phyloP scores from a whole-genome alignment of 2,888 invertebrate genomes.

The Dexiosoma caninum region DNA sequence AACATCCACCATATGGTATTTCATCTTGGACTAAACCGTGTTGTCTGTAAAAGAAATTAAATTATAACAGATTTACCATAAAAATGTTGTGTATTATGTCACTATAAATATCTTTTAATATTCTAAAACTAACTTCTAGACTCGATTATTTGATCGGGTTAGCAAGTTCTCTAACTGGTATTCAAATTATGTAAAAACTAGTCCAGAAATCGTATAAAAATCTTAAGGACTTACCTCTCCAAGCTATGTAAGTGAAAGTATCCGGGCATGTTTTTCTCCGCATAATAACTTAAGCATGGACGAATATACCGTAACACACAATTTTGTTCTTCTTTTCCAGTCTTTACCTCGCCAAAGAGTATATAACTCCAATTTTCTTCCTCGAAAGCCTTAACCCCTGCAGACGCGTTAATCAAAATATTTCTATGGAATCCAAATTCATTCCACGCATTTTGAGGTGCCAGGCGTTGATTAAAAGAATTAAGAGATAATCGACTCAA shows the following conservation, averaged over 20 bases:
- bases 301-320: conserved; percentile 56
- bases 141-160: no score
- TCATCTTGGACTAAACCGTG: conserved; percentile 44
- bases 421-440: conserved; percentile 61
- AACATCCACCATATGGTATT: conserved; percentile 61
- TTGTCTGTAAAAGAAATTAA: conserved; percentile 43
- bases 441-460: neutral
- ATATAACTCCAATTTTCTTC: conserved; percentile 64
- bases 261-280: no score
- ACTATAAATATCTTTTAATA: no score
- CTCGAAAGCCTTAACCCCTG: conserved; percentile 35
- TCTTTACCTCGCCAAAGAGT: conserved; percentile 43
- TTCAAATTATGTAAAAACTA: no score
- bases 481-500: neutral
- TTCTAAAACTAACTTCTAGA: no score
- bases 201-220: no score
- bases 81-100: neutral
- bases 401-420: conserved; percentile 47
- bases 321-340: neutral
- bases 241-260: no score
- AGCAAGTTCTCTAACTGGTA: no score
- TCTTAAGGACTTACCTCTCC: no score
- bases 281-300: conserved; percentile 59
- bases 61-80: no score
- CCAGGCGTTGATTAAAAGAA: neutral